Evolutionary conservation across 2,113 vertebrate species (phyloP).

Genomic region (Arvicanthis niloticus): DNA sequence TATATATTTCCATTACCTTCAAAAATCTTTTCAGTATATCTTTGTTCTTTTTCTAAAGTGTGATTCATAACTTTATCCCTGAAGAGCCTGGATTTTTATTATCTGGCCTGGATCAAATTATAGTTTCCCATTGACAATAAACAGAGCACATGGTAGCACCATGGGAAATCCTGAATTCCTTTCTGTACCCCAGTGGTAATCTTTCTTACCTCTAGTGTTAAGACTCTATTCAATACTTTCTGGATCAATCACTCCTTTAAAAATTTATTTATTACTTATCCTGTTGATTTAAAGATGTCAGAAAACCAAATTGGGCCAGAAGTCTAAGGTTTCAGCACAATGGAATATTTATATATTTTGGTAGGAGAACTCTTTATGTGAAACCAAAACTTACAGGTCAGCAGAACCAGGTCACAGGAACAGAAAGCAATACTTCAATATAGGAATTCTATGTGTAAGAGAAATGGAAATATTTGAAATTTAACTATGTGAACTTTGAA

Average conservation of each 20-base stretch:
- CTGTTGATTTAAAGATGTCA: not conserved
- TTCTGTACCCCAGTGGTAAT: not conserved
- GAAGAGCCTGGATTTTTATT: not conserved
- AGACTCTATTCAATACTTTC: too few species aligned
- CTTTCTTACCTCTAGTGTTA: not conserved
- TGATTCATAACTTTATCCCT: not conserved
- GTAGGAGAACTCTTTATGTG: not conserved
- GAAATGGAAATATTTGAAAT: not conserved
- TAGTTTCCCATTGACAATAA: not conserved
- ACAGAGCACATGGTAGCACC: not conserved
- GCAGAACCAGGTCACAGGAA: not conserved
- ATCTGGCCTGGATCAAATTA: too few species aligned
- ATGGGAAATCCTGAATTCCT: not conserved
- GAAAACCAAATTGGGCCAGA: accelerated
- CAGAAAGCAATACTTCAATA: not conserved
- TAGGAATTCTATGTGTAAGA: not conserved
- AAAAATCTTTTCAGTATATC: not conserved
- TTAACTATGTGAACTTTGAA: not conserved
- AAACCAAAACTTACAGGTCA: not conserved
- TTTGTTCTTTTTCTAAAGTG: not conserved
- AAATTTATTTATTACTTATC: not conserved
- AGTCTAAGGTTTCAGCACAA: not conserved
- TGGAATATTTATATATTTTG: not conserved
- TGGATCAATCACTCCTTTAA: not conserved
- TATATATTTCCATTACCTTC: not conserved